Percentiles rank a stretch among this genome's conserved stretches.
Evolutionary conservation across 2,113 vertebrate genomes (phyloP).

Genomic region (Monarcha castaneiventris): DNA sequence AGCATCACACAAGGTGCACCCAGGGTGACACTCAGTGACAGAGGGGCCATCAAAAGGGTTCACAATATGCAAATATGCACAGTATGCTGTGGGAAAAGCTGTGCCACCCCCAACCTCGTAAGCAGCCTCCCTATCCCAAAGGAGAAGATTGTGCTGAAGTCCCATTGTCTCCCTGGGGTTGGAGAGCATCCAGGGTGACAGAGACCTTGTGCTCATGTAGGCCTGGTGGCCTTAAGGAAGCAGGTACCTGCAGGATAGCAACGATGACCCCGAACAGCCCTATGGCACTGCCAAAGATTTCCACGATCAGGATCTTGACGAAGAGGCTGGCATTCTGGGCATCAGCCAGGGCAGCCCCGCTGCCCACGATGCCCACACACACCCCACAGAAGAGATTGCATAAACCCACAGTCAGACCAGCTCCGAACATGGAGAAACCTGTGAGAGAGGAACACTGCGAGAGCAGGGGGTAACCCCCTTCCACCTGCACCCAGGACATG

Average conservation of each 20-base stretch:
- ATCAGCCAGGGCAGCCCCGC: slow-evolving; percentile 94
- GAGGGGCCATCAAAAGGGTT: background rate
- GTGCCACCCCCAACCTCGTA: background rate
- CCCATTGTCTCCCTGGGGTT: background rate
- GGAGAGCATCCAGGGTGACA: background rate
- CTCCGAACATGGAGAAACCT: slow-evolving; percentile 99
- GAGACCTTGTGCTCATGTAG: background rate
- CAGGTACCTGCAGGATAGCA: slow-evolving; percentile 93
- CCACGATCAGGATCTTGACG: slow-evolving; percentile 98
- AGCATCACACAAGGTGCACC: background rate
- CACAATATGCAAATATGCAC: background rate
- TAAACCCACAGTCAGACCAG: slow-evolving; percentile 95
- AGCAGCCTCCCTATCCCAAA: background rate
- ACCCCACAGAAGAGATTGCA: slow-evolving; percentile 99
- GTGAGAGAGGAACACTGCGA: background rate
- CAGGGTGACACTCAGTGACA: background rate
- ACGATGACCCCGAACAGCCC: slow-evolving; percentile 98
- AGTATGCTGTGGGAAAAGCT: background rate
- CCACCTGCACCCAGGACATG: background rate
- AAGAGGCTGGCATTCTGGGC: slow-evolving; percentile 97
- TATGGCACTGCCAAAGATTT: slow-evolving; percentile 98
- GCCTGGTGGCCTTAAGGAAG: background rate
- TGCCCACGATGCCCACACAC: slow-evolving; percentile 97
- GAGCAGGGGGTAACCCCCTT: background rate
- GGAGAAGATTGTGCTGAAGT: background rate